Base-by-base conservation (phyloP, 2,888 invertebrate genomes). In the Tetragnatha montana region DNA sequence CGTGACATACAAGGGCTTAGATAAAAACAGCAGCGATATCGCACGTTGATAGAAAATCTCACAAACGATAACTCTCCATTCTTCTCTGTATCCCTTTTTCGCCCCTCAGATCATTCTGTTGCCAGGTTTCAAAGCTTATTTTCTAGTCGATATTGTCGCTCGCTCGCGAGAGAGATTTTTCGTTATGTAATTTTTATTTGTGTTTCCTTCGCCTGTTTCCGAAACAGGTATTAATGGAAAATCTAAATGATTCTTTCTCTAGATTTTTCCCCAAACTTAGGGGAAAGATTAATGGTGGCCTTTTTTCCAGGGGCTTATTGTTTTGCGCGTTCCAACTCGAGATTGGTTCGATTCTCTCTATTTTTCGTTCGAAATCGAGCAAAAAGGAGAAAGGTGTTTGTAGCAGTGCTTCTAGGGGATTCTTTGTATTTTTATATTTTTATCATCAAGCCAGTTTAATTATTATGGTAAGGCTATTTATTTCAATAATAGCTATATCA, bases 151-250 rank as follows among this genome's bases (percentile, higher is more conserved):
- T 83, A 88, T 83, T 78, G 88, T 88, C 88, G 88, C 83, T 60
- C 73, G 70, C 74, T 74, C 19, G 10, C 50, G 50, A 51, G 17
- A 3, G 19, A 79, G 8, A 17, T 17, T 79, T 60, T 60, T 14
- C 68, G n/a, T 69, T 8, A n/a, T 8, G 21, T 35, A n/a, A 17
- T 70, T 80, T 73, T 75, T 69, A 60, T 88, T 83, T 49, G 19
- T 78, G 19, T 69, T 88, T 76, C 70, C 73, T 73, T 47, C 80
- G 51, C 73, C 69, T 81, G 81, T 87, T 81, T 87, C 83, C 79
- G 74, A 88, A 88, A 88, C 88, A 88, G 88, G 88, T 88, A 88
- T 89, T 89, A 89, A 89, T 86, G 85, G 85, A 85, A 81, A 81
- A 81, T 85, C 85, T 83, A 76, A 89, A 85, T 68, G 81, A 85